These are phyloP conservation scores for Lepidurus couesii DNA, from an alignment of 1,140 invertebrate species.

Conservation along the genomic window DNA sequence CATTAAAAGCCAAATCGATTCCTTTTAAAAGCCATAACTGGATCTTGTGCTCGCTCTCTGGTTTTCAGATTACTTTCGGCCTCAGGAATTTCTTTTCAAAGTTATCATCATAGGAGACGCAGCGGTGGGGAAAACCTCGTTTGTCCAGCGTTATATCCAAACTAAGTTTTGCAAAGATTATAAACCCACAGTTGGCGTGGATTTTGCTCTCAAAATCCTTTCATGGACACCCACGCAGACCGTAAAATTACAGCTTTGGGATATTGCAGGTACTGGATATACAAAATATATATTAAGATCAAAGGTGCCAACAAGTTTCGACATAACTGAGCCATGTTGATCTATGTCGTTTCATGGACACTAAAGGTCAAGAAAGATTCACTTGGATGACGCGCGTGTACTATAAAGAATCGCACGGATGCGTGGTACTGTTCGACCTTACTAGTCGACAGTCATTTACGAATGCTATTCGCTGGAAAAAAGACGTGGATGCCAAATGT, in stretches of 20 bases:
- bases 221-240: constrained; percentile 52
- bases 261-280: constrained; percentile 50
- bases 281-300: background rate
- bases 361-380: constrained; percentile 55
- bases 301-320: too few species aligned
- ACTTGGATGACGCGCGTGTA: constrained; percentile 59
- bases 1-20: background rate
- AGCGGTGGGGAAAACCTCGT: constrained; percentile 51
- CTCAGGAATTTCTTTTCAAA: constrained; percentile 49
- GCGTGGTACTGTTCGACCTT: constrained; percentile 58
- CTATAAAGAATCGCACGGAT: constrained; percentile 58
- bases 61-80: constrained; percentile 20
- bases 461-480: constrained; percentile 56
- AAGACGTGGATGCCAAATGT: constrained; percentile 56
- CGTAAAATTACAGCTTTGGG: constrained; percentile 56
- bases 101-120: constrained; percentile 53
- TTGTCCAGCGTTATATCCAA: constrained; percentile 51
- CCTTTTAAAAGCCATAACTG: background rate
- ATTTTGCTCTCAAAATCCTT: constrained; percentile 57
- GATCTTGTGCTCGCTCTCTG: background rate
- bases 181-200: constrained; percentile 54
- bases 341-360: constrained; percentile 26
- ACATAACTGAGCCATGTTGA: background rate
- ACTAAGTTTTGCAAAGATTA: constrained; percentile 49
- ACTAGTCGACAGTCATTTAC: constrained; percentile 53